These are phyloP conservation scores for Dipodomys merriami DNA, from an alignment of 2,113 vertebrate species.

Conservation along the genomic window DNA sequence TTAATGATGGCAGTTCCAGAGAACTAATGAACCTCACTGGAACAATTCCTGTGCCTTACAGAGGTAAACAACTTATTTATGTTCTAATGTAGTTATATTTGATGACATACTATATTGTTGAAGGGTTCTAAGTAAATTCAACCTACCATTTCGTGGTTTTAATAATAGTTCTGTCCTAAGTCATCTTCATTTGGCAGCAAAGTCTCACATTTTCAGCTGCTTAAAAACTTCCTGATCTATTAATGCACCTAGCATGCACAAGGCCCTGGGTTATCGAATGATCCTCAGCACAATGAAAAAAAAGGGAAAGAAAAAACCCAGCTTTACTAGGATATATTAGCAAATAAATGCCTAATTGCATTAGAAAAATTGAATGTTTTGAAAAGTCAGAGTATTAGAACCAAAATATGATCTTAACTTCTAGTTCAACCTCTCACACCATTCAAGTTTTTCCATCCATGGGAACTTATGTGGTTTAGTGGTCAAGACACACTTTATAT, in stretches of 20 bases:
- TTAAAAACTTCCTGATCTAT: background rate
- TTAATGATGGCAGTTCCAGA: slow-evolving; percentile 96
- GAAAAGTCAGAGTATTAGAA: background rate
- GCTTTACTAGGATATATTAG: background rate
- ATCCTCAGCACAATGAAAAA: no score
- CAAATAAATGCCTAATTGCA: background rate
- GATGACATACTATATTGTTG: background rate
- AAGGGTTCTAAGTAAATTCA: slow-evolving; percentile 26
- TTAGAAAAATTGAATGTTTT: background rate
- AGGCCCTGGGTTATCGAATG: no score
- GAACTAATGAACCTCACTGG: slow-evolving; percentile 97
- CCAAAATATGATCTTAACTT: background rate
- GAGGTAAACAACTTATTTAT: slow-evolving; percentile 87
- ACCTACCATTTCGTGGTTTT: background rate
- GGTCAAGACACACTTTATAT: background rate
- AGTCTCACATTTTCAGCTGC: slow-evolving; percentile 8
- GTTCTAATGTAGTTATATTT: background rate
- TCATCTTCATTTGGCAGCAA: slow-evolving; percentile 37
- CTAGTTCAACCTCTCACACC: background rate
- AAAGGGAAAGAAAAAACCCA: no score
- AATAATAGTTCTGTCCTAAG: background rate
- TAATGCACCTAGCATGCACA: no score
- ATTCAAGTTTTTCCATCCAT: background rate
- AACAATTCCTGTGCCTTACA: slow-evolving; percentile 97
- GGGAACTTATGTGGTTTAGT: background rate